A percentile compares a stretch with the other conserved stretches of the same genome.
phyloP scores from a whole-genome alignment of 2,797 vertebrate genomes.

The Choloepus didactylus region DNA sequence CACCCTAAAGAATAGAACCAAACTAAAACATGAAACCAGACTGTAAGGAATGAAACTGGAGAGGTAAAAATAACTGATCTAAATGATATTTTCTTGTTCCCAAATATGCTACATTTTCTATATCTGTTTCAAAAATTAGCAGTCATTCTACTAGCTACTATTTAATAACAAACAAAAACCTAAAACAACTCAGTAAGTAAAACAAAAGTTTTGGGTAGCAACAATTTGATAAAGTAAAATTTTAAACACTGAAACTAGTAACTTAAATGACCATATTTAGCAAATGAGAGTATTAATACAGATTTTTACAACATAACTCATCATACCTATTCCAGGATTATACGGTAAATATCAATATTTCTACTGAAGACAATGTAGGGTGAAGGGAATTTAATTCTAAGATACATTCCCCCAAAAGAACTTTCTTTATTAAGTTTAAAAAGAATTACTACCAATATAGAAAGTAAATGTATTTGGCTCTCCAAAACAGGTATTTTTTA shows the following conservation, averaged over 20 bases:
- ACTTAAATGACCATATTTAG: slow-evolving; percentile 71
- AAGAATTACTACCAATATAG: slow-evolving; percentile 72
- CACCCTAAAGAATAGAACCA: slow-evolving; percentile 76
- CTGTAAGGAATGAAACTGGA: slow-evolving; percentile 68
- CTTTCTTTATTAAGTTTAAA: slow-evolving; percentile 43
- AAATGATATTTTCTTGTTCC: slow-evolving; percentile 80
- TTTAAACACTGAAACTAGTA: slow-evolving; percentile 63
- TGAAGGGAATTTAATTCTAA: slow-evolving; percentile 42
- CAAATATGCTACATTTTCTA: slow-evolving; percentile 75
- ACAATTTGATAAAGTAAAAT: slow-evolving; percentile 64
- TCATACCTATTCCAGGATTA: slow-evolving; percentile 72
- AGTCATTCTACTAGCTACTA: slow-evolving; percentile 39
- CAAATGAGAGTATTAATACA: slow-evolving; percentile 70
- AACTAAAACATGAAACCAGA: slow-evolving; percentile 69
- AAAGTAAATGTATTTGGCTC: slow-evolving; percentile 59
- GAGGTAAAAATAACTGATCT: slow-evolving; percentile 70
- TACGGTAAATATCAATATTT: slow-evolving; percentile 66
- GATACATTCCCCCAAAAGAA: slow-evolving; percentile 59
- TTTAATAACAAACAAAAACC: slow-evolving; percentile 53
- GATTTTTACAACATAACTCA: slow-evolving; percentile 71
- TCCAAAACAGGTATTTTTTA: slow-evolving; percentile 46
- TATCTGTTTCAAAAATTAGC: slow-evolving; percentile 69
- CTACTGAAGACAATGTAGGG: slow-evolving; percentile 68
- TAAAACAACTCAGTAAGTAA: slow-evolving; percentile 10
- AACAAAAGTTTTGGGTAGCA: slow-evolving; percentile 72